These are phyloP conservation scores for Parasteatoda lunata DNA, from an alignment of 2,888 invertebrate species.

Conservation along the genomic window DNA sequence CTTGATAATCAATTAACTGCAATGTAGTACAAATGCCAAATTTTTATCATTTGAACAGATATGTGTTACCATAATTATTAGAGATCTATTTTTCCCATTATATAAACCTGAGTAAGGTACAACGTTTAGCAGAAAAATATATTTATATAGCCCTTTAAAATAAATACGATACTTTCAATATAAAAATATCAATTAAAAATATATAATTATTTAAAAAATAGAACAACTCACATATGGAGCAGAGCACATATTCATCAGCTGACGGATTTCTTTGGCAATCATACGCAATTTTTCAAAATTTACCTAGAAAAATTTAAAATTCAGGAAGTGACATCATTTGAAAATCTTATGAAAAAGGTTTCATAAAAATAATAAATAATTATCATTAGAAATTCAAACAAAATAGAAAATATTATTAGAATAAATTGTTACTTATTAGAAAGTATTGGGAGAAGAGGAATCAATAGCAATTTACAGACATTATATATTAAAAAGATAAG, in stretches of 20 bases:
- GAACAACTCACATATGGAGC: constrained; percentile 67
- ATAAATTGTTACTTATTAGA: background rate
- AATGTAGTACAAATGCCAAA: no score
- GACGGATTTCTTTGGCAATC: constrained; percentile 93
- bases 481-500: background rate
- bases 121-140: no score
- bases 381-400: background rate
- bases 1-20: background rate
- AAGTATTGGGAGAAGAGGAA: background rate
- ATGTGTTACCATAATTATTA: no score
- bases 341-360: background rate
- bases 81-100: no score
- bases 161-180: no score
- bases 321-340: background rate
- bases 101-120: no score
- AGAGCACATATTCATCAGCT: constrained; percentile 73
- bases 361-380: background rate
- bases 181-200: no score
- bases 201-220: no score
- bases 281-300: constrained; percentile 99
- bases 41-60: no score
- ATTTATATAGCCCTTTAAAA: no score
- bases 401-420: background rate
- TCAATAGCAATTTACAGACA: background rate
- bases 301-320: constrained; percentile 74